These are phyloP conservation scores for Alectura lathami DNA, from an alignment of 2,113 vertebrate genomes.

Conservation along the genomic window DNA sequence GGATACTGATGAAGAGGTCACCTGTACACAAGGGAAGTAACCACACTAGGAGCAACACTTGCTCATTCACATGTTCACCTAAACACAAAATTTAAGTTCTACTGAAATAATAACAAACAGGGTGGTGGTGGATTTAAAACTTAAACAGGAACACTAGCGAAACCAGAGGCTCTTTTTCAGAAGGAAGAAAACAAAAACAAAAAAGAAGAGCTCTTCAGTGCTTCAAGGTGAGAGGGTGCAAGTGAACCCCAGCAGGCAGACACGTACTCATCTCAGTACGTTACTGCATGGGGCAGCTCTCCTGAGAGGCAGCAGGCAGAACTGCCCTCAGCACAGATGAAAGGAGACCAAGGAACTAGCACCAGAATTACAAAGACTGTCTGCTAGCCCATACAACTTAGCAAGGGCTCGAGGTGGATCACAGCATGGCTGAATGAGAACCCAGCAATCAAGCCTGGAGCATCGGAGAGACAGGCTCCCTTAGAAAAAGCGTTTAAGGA, in stretches of 20 bases:
- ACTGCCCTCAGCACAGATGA: not conserved
- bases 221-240: not conserved
- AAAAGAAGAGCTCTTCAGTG: not conserved
- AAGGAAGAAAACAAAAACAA: too few species aligned
- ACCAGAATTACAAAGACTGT: not conserved
- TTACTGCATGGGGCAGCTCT: not conserved
- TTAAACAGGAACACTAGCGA: not conserved
- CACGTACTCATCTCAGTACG: fast-evolving
- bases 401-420: not conserved
- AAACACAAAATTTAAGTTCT: not conserved
- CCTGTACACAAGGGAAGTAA: not conserved
- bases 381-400: not conserved
- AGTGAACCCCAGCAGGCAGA: not conserved
- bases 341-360: not conserved
- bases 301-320: not conserved
- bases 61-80: not conserved
- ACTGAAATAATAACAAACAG: not conserved
- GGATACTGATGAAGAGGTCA: not conserved
- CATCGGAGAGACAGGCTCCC: not conserved
- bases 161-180: not conserved
- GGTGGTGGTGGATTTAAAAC: not conserved
- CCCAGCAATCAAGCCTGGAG: not conserved
- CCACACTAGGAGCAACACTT: not conserved
- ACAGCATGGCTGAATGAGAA: not conserved
- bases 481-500: not conserved